Evolutionary conservation across 2,113 vertebrate genomes (phyloP), one percentile per base, ranked within the genome.

Genomic region (Dolichotis patagonum): DNA sequence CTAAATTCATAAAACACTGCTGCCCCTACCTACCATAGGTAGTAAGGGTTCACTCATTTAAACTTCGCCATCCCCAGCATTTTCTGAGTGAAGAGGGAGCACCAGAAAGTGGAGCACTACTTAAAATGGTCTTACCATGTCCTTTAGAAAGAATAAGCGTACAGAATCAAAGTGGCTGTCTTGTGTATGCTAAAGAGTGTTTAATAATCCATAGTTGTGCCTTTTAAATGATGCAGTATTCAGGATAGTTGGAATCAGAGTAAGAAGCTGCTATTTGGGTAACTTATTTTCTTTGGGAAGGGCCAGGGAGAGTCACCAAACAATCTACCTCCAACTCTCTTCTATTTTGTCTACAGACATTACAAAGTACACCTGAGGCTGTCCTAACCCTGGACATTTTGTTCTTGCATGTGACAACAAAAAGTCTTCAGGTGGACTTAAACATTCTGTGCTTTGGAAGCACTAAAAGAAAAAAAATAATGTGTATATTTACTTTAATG

Each of bases 401-500:
- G 96, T 98, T 98, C 98, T 98, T 98, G 98, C 98, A 98, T 98
- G 97, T 98, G 96, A 97, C 94, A 97, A 98, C 98, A 98, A 98
- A 98, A 98, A 98, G 95, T 98, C 98, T 98, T 98, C 98, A 98
- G 98, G 98, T 98, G 98, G 98, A 98, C 98, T 99, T 99, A 98
- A 96, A 98, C 98, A 98, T 98, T 98, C 98, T 98, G 98, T 99
- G 98, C 99, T 99, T 99, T 98, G 98, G 98, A 98, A 98, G 96
- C 98, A 99, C 98, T 98, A 98, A 98, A 98, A 98, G 98, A 95
- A 98, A 97, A 99, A 98, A 98, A 58, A 58, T 58, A 22, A 98
- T 98, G 98, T 99, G 99, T 99, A 99, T 99, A 99, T 98, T 99
- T 99, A 98, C 99, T 99, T 98, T 99, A 99, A 99, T 99, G 99